phyloP scores from a whole-genome alignment of 2,888 invertebrate species.

The Diachrysia chrysitis region DNA sequence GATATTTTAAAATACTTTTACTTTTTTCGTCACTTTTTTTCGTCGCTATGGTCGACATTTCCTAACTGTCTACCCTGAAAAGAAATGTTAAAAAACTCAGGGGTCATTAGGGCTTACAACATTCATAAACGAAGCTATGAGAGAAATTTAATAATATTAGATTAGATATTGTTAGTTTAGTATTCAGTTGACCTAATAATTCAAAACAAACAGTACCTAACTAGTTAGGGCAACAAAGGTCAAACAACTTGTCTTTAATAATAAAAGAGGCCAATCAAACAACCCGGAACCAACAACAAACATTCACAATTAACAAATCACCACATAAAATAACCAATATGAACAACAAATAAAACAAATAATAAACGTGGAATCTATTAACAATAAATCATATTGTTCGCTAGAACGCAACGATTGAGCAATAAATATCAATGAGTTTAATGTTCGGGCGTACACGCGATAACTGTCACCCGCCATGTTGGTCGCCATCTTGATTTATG shows the following conservation, averaged over 20 bases:
- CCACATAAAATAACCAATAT: conserved; percentile 54
- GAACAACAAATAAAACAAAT: conserved; percentile 76
- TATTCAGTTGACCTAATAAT: too few species aligned
- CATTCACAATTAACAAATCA: conserved; percentile 56
- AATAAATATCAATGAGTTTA: conserved; percentile 89
- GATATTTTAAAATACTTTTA: too few species aligned
- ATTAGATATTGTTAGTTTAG: too few species aligned
- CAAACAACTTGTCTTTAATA: neutral
- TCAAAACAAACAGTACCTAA: too few species aligned
- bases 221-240: neutral
- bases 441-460: conserved; percentile 87
- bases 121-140: too few species aligned
- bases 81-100: too few species aligned
- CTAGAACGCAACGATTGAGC: conserved; percentile 83
- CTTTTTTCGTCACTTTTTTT: too few species aligned
- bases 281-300: conserved; percentile 53
- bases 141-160: too few species aligned
- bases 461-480: conserved; percentile 88
- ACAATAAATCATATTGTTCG: conserved; percentile 82
- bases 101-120: too few species aligned
- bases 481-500: conserved; percentile 86
- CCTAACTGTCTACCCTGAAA: too few species aligned
- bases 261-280: conserved; percentile 21
- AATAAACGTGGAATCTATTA: conserved; percentile 83
- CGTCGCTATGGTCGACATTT: too few species aligned